phyloP scores from a whole-genome alignment of 2,797 vertebrate species.

The Falco cherrug region DNA sequence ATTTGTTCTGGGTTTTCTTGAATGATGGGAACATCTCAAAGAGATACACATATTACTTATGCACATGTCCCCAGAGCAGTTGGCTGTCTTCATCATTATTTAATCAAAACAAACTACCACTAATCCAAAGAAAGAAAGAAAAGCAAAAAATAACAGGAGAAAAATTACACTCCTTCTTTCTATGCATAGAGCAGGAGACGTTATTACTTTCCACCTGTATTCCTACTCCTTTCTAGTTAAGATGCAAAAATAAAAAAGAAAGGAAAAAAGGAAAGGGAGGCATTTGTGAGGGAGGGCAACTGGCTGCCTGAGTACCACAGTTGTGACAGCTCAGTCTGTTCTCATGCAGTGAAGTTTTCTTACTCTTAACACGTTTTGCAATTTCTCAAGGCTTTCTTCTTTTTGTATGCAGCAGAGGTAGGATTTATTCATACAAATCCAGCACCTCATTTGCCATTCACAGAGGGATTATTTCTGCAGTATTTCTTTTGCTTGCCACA shows the following conservation, averaged over 20 bases:
- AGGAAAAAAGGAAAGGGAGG: neutral
- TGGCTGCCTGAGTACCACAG: neutral
- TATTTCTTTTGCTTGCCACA: neutral
- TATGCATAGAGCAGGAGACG: neutral
- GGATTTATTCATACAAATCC: neutral
- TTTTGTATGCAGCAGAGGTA: neutral
- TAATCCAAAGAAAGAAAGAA: neutral
- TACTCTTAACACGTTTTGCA: neutral
- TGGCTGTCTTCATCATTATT: neutral
- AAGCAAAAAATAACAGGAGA: neutral
- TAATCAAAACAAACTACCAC: neutral
- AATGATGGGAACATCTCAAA: neutral
- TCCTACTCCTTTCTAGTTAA: neutral
- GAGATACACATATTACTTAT: neutral
- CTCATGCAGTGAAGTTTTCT: neutral
- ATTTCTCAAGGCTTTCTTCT: neutral
- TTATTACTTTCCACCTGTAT: neutral
- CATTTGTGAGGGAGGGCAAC: neutral
- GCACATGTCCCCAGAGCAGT: neutral
- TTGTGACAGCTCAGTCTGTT: neutral
- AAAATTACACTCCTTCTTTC: neutral
- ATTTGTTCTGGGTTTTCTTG: neutral
- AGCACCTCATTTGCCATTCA: neutral
- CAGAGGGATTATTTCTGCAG: neutral
- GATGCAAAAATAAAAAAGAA: neutral